phyloP scores from a whole-genome alignment of 2,888 invertebrate genomes.

The Lithosia quadra region DNA sequence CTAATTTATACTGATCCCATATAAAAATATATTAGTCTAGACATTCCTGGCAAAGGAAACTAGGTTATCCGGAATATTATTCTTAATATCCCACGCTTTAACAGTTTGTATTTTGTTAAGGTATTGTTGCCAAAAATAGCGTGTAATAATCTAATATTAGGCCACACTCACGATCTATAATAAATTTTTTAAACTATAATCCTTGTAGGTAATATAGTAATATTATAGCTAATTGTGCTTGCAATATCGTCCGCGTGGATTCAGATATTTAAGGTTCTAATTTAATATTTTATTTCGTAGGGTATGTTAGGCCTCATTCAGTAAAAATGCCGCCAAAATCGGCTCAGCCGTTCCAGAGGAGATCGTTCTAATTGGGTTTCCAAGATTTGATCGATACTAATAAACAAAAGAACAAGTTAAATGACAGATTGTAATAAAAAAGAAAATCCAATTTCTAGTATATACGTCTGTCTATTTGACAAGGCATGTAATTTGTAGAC shows the following conservation, averaged over 20 bases:
- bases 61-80: conserved; percentile 13
- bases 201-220: no score
- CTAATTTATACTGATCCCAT: background rate
- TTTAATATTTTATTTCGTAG: no score
- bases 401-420: background rate
- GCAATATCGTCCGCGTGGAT: no score
- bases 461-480: background rate
- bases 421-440: background rate
- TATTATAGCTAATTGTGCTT: no score
- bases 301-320: no score
- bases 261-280: no score
- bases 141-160: no score
- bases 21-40: background rate
- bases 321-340: no score
- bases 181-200: background rate
- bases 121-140: conserved; percentile 13
- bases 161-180: background rate
- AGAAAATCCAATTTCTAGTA: background rate
- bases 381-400: no score
- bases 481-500: background rate
- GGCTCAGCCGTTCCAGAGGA: no score
- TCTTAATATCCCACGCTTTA: conserved; percentile 13
- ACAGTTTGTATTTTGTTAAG: background rate
- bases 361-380: no score
- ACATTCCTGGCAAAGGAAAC: conserved; percentile 16